phyloP scores from a whole-genome alignment of 2,888 invertebrate species.

The Pomacea canaliculata region DNA sequence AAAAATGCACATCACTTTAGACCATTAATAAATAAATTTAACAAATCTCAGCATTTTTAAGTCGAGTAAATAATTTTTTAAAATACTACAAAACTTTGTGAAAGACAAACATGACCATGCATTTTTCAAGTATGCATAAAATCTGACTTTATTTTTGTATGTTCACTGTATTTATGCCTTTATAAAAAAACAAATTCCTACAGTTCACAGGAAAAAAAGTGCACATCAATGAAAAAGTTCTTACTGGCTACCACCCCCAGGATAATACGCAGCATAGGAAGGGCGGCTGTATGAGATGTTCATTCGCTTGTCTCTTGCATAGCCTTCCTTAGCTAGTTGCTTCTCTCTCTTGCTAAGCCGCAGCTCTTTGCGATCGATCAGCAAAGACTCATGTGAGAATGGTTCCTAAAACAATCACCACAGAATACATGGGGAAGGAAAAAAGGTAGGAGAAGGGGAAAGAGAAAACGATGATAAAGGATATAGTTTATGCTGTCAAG shows the following conservation, averaged over 20 bases:
- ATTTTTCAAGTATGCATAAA: too few species aligned
- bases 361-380: slow-evolving; percentile 94
- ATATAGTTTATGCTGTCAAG: not conserved
- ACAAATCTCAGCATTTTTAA: too few species aligned
- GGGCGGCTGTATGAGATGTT: slow-evolving; percentile 64
- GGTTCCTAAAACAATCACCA: slow-evolving; percentile 73
- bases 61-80: too few species aligned
- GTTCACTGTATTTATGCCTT: too few species aligned
- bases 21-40: too few species aligned
- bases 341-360: slow-evolving; percentile 94
- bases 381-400: slow-evolving; percentile 93
- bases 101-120: too few species aligned
- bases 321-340: slow-evolving; percentile 89
- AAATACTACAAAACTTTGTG: too few species aligned
- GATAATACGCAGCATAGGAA: slow-evolving; percentile 64
- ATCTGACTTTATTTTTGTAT: too few species aligned
- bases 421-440: not conserved
- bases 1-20: too few species aligned
- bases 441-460: not conserved
- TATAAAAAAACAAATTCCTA: too few species aligned
- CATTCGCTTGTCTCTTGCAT: slow-evolving; percentile 90
- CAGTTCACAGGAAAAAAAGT: too few species aligned
- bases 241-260: slow-evolving; percentile 35
- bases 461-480: not conserved
- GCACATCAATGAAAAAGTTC: not conserved